Evolutionary conservation across 64 coral and sea anemone genomes (phyloP), one percentile per base, ranked within the genome.

Genomic region (Pachyseris speciosa): DNA sequence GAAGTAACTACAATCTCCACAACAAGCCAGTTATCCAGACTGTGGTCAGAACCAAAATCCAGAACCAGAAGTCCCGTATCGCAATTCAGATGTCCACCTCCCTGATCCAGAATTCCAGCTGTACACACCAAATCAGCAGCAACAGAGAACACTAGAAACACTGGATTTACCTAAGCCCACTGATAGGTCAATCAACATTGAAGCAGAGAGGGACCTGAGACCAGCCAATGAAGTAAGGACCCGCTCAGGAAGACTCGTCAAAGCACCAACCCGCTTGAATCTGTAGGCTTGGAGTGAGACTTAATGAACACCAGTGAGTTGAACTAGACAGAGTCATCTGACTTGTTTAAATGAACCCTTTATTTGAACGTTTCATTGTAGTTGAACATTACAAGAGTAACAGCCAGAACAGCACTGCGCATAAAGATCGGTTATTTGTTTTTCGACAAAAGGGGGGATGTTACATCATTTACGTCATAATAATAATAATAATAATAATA

Each of bases 221-320:
- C n/a, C n/a, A n/a, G n/a, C n/a, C n/a, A n/a, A n/a, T n/a, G 67
- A 73, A 87, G 84, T 87, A 36, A 87, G 67, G 72, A 74, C 84
- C 24, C 30, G 84, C 9, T 87, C 31, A 49, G 84, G 84, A 12
- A 22, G 68, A 57, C 28, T 37, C 45, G 44, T 87, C 6, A 87
- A 27, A 87, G 30, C 84, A 57, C 68, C 48, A 73, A 22, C 20
- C 48, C 68, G 33, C 44, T 25, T 87, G 32, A 72, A 59, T 72
- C 53, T 87, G 67, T 86, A 72, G 67, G 28, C 32, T 10, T 15
- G 11, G 13, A 34, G 0, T 32, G 37, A 73, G 6, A 73, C 37
- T 44, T 42, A 0, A 5, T 43, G 69, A 37, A 20, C 37, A 24
- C 24, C 2, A 40, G 20, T 42, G 20, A 44, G 39, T 73, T 37